Base-by-base conservation (phyloP, 2,888 invertebrate species). In the Apeira syringaria region DNA sequence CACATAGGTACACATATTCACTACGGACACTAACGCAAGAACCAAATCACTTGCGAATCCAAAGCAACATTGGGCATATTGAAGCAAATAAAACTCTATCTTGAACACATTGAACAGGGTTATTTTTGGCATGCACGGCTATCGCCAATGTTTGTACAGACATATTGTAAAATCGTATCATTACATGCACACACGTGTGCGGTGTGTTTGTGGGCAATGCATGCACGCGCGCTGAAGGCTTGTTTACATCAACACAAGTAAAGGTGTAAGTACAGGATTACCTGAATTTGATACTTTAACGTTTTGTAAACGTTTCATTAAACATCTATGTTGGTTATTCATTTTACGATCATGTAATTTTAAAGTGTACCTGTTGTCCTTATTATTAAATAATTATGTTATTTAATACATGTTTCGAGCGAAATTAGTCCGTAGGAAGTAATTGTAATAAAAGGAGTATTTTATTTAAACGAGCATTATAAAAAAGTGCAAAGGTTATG, bases 201-300 rank as follows among this genome's bases (percentile, higher is more conserved):
- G 17, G 32, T 32, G 55, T 59, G 61, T 43, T 47, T 55, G 56
- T 60, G 59, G 49, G 53, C 32, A 26, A 28, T 41, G 49, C 44
- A 43, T 42, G 51, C 28, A 56, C 48, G 54, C 24, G 30, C 48
- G 50, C 58, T 61, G 63, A 62, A 68, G 64, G 61, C 71, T 77
- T 85, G 84, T 84, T 84, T 85, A 83, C 79, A 78, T 79, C 76
- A 75, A 82, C 74, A 82, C 78, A 63, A 57, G 53, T 60, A 69
- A 56, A 73, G 38, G 27, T 64, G 43, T 64, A 68, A 47, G 47
- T 26, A 57, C 35, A 7, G 3, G 22, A 9, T 10, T 8, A 15
- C 4, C 2, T 15, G 20, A 61, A n/a, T 49, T 82, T 80, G 76
- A 74, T 77, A 67, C 49, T 77, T 65, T 34, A n/a, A 8, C n/a